Percentiles rank a stretch among this genome's conserved stretches.
Conservation (phyloP, 2,888 invertebrate species). For the Eledona agricola region DNA sequence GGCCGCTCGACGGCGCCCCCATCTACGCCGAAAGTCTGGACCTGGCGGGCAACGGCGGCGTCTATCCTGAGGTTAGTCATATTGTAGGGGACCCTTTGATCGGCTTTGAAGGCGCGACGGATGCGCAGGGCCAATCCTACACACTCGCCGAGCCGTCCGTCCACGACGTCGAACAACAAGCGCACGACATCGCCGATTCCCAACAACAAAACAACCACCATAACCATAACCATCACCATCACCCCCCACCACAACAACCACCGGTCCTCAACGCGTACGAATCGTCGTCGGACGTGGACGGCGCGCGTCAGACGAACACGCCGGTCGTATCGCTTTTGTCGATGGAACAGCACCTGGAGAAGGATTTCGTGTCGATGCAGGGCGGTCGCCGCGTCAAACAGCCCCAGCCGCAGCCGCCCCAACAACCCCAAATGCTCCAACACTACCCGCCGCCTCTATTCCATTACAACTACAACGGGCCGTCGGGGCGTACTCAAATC, state of each 20-base stretch:
- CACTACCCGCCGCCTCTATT: slow-evolving; percentile 16
- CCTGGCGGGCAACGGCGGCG: slow-evolving; percentile 48
- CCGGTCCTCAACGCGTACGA: slow-evolving; percentile 3
- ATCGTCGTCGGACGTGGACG: slow-evolving; percentile 30
- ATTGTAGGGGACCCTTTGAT: slow-evolving; percentile 23
- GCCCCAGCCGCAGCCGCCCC: slow-evolving; percentile 16
- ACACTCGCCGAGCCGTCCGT: slow-evolving; percentile 63
- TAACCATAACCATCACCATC: slow-evolving; percentile 29
- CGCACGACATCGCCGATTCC: slow-evolving; percentile 17
- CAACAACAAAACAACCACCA: slow-evolving; percentile 12
- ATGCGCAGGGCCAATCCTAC: slow-evolving; percentile 26
- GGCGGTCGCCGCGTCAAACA: slow-evolving; percentile 56
- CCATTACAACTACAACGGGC: slow-evolving; percentile 11
- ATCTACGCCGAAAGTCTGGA: slow-evolving; percentile 53
- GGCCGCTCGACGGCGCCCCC: slow-evolving; percentile 51
- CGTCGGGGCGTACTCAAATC: slow-evolving; percentile 25
- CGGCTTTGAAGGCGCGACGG: slow-evolving; percentile 23
- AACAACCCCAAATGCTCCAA: slow-evolving; percentile 7
- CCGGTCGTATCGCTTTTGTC: slow-evolving; percentile 60
- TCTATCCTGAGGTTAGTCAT: slow-evolving; percentile 53
- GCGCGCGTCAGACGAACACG: slow-evolving; percentile 53
- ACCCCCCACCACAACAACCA: slow-evolving; percentile 12
- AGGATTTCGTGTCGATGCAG: slow-evolving; percentile 59
- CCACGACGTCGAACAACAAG: slow-evolving; percentile 57
- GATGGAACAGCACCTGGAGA: slow-evolving; percentile 59